phyloP scores from a whole-genome alignment of 2,113 vertebrate species.

The Phylloscopus trochilus region DNA sequence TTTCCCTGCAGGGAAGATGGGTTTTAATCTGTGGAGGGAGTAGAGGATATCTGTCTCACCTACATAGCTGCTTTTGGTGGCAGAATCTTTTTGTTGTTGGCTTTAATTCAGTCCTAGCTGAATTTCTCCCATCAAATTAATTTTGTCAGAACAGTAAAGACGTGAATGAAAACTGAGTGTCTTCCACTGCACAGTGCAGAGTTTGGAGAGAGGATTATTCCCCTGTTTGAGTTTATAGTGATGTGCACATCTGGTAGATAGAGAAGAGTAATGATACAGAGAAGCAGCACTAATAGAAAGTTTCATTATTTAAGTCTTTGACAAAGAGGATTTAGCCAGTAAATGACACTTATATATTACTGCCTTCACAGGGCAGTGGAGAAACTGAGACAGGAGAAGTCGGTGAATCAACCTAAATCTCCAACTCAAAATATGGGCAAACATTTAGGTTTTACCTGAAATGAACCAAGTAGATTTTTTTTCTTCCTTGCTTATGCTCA shows the following conservation, averaged over 20 bases:
- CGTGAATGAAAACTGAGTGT: neutral
- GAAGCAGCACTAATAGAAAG: neutral
- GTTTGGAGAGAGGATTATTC: neutral
- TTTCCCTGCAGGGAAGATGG: neutral
- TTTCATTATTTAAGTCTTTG: neutral
- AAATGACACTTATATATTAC: neutral
- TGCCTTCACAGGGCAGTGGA: neutral
- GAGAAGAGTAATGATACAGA: neutral
- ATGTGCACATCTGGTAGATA: neutral
- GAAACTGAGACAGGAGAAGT: neutral
- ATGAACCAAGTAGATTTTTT: neutral
- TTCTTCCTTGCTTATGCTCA: neutral
- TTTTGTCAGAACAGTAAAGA: neutral
- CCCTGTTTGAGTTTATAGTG: neutral
- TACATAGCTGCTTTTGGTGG: neutral
- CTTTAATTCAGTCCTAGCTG: neutral
- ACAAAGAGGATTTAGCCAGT: neutral
- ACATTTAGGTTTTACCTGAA: neutral
- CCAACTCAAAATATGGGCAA: neutral
- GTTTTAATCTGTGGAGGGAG: neutral
- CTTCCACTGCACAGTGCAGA: neutral
- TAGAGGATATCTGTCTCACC: neutral
- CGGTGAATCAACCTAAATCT: neutral
- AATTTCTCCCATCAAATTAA: neutral
- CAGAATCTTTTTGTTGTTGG: neutral